Conservation (phyloP, 2,113 vertebrate genomes). For the Nothobranchius kuhntae region DNA sequence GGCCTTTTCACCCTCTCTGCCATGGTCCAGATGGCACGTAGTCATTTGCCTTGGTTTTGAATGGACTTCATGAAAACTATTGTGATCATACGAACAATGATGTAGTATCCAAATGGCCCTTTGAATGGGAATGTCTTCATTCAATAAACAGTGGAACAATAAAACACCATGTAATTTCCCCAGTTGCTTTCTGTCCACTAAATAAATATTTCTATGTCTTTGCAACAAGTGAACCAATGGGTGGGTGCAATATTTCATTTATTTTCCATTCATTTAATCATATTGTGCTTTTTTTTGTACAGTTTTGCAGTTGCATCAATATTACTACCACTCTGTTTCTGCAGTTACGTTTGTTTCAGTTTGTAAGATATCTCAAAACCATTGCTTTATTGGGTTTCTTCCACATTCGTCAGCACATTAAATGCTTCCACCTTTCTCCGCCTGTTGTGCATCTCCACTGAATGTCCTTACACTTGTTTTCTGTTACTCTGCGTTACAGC, state of each 20-base stretch:
- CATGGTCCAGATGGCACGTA: slow-evolving; percentile 56
- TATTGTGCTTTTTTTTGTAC: slow-evolving; percentile 15
- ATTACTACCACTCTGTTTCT: slow-evolving; percentile 1
- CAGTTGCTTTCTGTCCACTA: slow-evolving; percentile 40
- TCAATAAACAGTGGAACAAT: slow-evolving; percentile 74
- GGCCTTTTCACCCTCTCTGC: slow-evolving; percentile 63
- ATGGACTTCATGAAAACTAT: slow-evolving; percentile 60
- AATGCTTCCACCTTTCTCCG: slow-evolving; percentile 34
- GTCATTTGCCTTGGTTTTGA: slow-evolving; percentile 45
- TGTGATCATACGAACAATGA: slow-evolving; percentile 63
- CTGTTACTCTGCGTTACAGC: slow-evolving; percentile 36
- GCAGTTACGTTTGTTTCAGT: slow-evolving; percentile 1
- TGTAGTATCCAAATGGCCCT: slow-evolving; percentile 42
- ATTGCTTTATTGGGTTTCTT: not conserved
- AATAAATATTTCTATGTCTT: slow-evolving; percentile 65
- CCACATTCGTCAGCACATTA: not conserved
- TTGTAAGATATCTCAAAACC: slow-evolving; percentile 10
- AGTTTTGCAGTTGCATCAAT: slow-evolving; percentile 7
- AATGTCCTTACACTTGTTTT: slow-evolving; percentile 62
- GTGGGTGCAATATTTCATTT: slow-evolving; percentile 36
- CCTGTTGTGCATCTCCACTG: slow-evolving; percentile 32
- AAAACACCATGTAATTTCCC: slow-evolving; percentile 62
- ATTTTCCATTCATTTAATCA: slow-evolving; percentile 39
- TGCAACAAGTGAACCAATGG: slow-evolving; percentile 35
- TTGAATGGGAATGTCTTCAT: slow-evolving; percentile 57